These are phyloP conservation scores for Psophia crepitans DNA, from an alignment of 2,113 vertebrate genomes.

Conservation along the genomic window DNA sequence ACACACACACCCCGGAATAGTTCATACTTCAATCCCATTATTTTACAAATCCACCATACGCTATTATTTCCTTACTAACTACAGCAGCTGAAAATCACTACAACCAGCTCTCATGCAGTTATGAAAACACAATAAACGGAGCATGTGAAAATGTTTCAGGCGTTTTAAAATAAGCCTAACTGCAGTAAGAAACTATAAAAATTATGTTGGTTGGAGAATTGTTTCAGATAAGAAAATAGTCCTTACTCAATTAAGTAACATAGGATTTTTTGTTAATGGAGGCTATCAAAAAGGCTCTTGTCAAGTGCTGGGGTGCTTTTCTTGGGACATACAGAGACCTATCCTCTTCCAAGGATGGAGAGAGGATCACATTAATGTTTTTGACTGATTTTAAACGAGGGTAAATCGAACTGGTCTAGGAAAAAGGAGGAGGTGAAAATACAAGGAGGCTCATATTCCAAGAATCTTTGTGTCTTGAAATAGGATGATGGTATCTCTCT, in stretches of 20 bases:
- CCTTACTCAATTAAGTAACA: neutral
- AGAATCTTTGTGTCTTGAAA: neutral
- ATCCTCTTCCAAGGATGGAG: neutral
- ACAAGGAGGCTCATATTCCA: neutral
- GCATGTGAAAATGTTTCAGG: neutral
- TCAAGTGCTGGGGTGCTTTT: neutral
- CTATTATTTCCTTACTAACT: neutral
- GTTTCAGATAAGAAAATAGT: neutral
- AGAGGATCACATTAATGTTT: neutral
- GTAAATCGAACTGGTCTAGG: neutral
- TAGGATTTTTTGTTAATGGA: neutral
- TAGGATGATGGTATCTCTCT: neutral
- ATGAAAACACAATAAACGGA: neutral
- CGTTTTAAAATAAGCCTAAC: neutral
- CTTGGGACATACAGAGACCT: neutral
- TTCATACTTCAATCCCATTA: neutral
- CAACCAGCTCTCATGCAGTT: neutral
- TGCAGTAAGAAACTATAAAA: neutral
- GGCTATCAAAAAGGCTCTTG: neutral
- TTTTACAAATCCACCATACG: neutral
- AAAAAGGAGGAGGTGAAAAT: neutral
- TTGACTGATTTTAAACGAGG: neutral
- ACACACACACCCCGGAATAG: neutral
- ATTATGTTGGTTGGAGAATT: neutral
- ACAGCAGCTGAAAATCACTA: neutral